Base-by-base conservation (phyloP, 2,888 invertebrate genomes). In the Lucinisca nassula region DNA sequence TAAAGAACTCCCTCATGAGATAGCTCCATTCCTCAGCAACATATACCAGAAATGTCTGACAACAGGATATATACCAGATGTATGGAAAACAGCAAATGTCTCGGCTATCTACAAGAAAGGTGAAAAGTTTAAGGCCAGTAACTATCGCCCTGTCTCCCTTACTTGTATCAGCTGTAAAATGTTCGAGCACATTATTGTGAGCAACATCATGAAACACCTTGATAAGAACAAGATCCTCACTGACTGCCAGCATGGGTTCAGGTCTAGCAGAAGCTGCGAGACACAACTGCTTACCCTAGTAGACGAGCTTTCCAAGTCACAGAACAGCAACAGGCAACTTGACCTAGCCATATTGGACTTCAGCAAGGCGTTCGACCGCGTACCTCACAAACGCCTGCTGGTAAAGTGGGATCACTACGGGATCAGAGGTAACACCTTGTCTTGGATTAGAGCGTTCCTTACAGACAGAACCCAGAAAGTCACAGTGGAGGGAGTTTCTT, bases 21-120 rank as follows among this genome's bases (percentile, higher is more conserved):
- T 27, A 30, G 61, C n/a, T n/a, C n/a, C n/a, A n/a, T n/a, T n/a
- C n/a, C n/a, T n/a, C n/a, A n/a, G n/a, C n/a, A n/a, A 6, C 6
- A 61, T 61, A 4, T 27, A 61, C 30, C 61, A 61, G 24, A 61
- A 27, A 30, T 61, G 61, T 30, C 61, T 61, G 2, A 17, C 3
- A 27, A 27, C 61, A 61, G 61, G 61, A 61, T 27, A 3, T 30
- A 61, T 30, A 4, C 61, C 61, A n/a, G 6, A 61, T 61, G 61
- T 27, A 21, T 61, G 61, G 30, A 61, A 30, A 27, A 61, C 27
- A 27, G 61, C n/a, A n/a, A n/a, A n/a, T n/a, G n/a, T n/a, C n/a
- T n/a, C n/a, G n/a, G n/a, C n/a, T n/a, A n/a, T 61, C 21, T 61
- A 27, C 61, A 61, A 61, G 61, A 61, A 61, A 30, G 61, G 61